Conservation (phyloP, 2,797 vertebrate genomes). For the Lithobates pipiens region DNA sequence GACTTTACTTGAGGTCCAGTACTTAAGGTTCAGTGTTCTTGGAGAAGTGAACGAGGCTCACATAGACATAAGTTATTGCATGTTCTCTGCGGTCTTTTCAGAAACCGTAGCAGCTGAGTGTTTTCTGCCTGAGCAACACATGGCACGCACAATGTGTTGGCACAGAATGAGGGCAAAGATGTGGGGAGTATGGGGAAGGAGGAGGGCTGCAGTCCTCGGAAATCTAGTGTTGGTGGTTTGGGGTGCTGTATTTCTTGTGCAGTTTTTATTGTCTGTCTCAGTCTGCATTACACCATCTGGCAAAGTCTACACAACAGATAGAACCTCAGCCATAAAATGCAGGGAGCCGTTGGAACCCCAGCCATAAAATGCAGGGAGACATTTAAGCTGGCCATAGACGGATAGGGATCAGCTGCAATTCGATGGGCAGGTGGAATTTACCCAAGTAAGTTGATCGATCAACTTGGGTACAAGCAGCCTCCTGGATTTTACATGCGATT, state of each 20-base stretch:
- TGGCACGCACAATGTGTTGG: slow-evolving; percentile 57
- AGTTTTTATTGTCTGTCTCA: slow-evolving; percentile 2
- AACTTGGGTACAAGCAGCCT: too few relatives aligned
- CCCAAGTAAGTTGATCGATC: too few relatives aligned
- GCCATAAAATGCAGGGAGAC: not conserved
- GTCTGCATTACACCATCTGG: not conserved
- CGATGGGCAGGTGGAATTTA: too few relatives aligned
- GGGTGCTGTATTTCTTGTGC: not conserved
- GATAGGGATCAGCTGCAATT: too few relatives aligned
- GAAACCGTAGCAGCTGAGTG: slow-evolving; percentile 9
- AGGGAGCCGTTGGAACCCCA: too few relatives aligned
- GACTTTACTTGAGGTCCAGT: too few relatives aligned
- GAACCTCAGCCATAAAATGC: not conserved
- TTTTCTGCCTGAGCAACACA: slow-evolving; percentile 55
- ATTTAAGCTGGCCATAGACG: too few relatives aligned
- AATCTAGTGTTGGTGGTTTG: not conserved
- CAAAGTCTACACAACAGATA: too few relatives aligned
- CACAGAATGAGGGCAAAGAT: slow-evolving; percentile 43
- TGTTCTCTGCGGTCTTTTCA: slow-evolving; percentile 29
- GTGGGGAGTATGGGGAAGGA: not conserved
- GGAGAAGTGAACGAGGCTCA: slow-evolving; percentile 7
- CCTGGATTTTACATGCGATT: too few relatives aligned
- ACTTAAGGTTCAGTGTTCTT: not conserved
- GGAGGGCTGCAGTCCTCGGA: not conserved
- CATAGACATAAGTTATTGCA: slow-evolving; percentile 41